Percentiles rank a stretch among this genome's conserved stretches.
Conservation (phyloP, 2,797 vertebrate species). For the Denticeps clupeoides region DNA sequence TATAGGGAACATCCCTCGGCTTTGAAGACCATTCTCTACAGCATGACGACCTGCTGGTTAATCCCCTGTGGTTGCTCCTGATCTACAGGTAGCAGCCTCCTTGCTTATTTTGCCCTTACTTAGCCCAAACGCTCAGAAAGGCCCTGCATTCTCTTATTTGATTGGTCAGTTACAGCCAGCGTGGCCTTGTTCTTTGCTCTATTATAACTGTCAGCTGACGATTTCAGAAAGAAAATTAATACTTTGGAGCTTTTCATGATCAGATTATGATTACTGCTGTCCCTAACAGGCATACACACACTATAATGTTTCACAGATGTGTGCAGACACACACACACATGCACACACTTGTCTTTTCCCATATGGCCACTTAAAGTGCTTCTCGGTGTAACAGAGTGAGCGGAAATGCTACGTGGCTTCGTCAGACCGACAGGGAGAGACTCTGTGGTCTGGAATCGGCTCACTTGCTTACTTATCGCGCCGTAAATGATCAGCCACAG, state of each 20-base stretch:
- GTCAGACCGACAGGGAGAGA: not conserved
- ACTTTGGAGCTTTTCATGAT: no score
- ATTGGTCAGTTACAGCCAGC: no score
- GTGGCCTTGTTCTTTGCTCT: no score
- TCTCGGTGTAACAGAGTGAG: not conserved
- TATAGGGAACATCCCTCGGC: conserved; percentile 1
- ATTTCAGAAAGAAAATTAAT: no score
- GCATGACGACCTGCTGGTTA: not conserved
- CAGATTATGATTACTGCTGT: no score
- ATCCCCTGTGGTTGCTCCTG: not conserved
- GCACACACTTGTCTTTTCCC: not conserved
- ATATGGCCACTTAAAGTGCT: not conserved
- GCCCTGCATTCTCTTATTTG: no score
- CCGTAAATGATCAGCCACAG: not conserved
- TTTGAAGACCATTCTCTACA: not conserved
- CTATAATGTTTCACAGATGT: not conserved
- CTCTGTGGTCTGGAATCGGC: conserved; percentile 1
- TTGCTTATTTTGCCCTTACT: not conserved
- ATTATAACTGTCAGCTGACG: no score
- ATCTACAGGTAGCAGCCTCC: not conserved
- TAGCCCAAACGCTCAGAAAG: not conserved
- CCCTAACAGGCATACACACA: not conserved
- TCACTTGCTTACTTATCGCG: conserved; percentile 10
- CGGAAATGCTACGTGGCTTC: not conserved
- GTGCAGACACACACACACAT: conserved; percentile 1